Conservation (phyloP, 2,113 vertebrate species). For the Podocnemis expansa region DNA sequence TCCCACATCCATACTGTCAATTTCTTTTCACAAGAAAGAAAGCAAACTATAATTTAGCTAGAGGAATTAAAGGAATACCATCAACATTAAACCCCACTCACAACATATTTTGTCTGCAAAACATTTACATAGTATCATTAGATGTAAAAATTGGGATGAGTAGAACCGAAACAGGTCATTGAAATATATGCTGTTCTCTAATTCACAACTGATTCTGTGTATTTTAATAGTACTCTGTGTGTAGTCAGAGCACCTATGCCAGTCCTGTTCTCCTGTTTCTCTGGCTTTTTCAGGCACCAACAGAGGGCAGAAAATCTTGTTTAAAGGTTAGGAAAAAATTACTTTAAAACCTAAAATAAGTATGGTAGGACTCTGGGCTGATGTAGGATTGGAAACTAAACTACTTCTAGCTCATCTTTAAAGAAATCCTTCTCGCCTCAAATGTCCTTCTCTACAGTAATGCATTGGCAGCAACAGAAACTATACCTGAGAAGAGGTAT, state of each 20-base stretch:
- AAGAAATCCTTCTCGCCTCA: not conserved
- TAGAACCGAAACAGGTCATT: conserved; percentile 28
- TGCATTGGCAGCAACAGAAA: not conserved
- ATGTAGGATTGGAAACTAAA: not conserved
- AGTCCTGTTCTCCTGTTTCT: not conserved
- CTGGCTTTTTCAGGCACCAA: not conserved
- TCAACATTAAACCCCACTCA: not conserved
- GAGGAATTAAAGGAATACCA: not conserved
- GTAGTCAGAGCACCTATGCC: not conserved
- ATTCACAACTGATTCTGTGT: not conserved
- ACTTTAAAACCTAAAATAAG: not conserved
- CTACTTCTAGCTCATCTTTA: not conserved
- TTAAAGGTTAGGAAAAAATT: not conserved
- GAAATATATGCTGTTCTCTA: not conserved
- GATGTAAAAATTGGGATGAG: not conserved
- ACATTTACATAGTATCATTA: not conserved
- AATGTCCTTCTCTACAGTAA: not conserved
- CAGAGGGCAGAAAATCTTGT: not conserved
- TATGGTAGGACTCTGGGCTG: not conserved
- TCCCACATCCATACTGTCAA: not conserved
- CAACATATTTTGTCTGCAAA: not conserved
- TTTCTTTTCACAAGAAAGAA: not conserved
- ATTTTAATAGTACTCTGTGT: not conserved
- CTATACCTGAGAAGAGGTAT: not conserved
- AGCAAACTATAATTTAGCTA: not conserved